Percentiles rank a stretch among this genome's conserved stretches.
Evolutionary conservation across 30 jellyfish, hydroid and myxozoan species (phyloP).

Genomic region (Turritopsis dohrnii): DNA sequence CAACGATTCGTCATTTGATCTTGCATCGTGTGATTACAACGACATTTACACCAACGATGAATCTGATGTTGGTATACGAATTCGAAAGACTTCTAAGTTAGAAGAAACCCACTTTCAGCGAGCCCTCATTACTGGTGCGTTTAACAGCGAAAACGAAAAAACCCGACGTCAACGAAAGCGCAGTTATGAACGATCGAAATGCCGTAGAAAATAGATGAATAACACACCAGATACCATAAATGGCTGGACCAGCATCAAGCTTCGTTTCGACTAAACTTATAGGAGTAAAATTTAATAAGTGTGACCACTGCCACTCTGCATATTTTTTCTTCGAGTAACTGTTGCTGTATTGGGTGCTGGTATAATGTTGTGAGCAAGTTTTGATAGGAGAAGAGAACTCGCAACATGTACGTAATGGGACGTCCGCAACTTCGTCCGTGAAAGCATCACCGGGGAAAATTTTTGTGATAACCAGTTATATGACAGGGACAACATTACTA

Average conservation of each 20-base stretch:
- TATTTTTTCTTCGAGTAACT: too few species aligned
- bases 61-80: not conserved
- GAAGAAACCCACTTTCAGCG: not conserved
- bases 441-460: too few species aligned
- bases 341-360: too few species aligned
- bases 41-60: not conserved
- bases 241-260: not conserved
- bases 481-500: too few species aligned
- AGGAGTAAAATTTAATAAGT: too few species aligned
- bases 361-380: too few species aligned
- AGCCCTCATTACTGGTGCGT: not conserved
- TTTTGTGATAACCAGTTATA: too few species aligned
- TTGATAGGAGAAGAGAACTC: too few species aligned
- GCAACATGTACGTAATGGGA: too few species aligned
- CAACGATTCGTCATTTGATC: not conserved
- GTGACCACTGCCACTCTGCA: too few species aligned
- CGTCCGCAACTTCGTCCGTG: too few species aligned
- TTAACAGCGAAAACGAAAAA: not conserved
- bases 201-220: not conserved
- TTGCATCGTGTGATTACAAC: not conserved
- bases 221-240: not conserved
- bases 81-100: not conserved
- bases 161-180: not conserved
- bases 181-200: not conserved
- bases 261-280: too few species aligned